Percentiles rank a stretch among this genome's conserved stretches.
These are phyloP conservation scores for Gastrophysa polygoni DNA, from an alignment of 2,888 invertebrate genomes.

Conservation along the genomic window DNA sequence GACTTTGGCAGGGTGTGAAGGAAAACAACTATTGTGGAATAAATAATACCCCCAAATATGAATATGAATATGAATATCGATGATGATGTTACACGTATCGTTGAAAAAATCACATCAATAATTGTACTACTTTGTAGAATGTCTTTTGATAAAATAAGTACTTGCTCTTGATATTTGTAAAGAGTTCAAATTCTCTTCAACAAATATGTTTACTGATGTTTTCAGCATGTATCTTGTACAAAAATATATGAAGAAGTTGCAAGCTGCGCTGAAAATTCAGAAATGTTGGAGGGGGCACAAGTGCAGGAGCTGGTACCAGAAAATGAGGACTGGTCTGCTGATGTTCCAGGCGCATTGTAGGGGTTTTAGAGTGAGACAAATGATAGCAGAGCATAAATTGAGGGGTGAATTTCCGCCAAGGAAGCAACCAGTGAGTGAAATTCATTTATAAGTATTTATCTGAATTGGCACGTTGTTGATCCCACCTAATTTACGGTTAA, in stretches of 20 bases:
- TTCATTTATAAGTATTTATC: background rate
- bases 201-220: background rate
- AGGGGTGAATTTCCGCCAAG: constrained; percentile 24
- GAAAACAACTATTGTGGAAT: no score
- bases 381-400: constrained; percentile 59
- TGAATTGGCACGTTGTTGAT: no score
- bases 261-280: constrained; percentile 74
- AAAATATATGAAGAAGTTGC: constrained; percentile 61
- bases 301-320: constrained; percentile 70
- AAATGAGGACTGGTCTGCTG: constrained; percentile 65
- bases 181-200: no score
- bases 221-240: constrained; percentile 67
- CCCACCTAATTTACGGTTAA: no score
- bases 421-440: constrained; percentile 32
- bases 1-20: no score
- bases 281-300: constrained; percentile 76
- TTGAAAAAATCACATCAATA: no score
- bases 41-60: no score
- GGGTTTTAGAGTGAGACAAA: constrained; percentile 68
- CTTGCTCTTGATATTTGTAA: no score
- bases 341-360: constrained; percentile 75
- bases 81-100: no score
- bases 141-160: no score
- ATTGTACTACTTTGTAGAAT: no score
- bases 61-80: no score